Evolutionary conservation across 2,888 invertebrate genomes (phyloP).

Genomic region (Apeira syringaria): DNA sequence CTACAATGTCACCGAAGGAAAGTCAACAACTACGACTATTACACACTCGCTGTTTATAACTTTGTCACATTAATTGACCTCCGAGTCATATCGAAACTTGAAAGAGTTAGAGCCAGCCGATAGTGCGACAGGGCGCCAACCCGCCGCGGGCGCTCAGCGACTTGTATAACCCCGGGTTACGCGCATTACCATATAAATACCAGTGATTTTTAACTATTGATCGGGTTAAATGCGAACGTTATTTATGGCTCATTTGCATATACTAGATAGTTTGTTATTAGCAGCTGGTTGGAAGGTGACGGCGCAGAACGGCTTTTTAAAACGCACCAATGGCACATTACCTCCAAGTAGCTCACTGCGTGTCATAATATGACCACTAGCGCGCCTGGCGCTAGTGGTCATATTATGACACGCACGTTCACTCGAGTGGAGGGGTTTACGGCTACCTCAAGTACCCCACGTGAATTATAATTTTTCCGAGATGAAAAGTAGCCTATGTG

Average conservation of each 20-base stretch:
- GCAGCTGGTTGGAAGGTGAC: constrained; percentile 44
- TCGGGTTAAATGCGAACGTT: constrained; percentile 56
- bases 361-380: too few species aligned
- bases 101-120: neutral
- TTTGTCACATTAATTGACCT: neutral
- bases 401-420: too few species aligned
- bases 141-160: neutral
- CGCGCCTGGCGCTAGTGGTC: too few species aligned
- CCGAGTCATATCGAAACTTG: too few species aligned
- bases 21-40: constrained; percentile 23
- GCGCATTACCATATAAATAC: constrained; percentile 75
- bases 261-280: constrained; percentile 36
- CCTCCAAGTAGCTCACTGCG: too few species aligned
- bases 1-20: constrained; percentile 61
- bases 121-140: constrained; percentile 2
- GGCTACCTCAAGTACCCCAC: too few species aligned
- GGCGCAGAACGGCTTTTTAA: constrained; percentile 4
- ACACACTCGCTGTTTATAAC: neutral
- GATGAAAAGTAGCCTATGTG: too few species aligned
- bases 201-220: constrained; percentile 74
- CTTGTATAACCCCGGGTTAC: constrained; percentile 55
- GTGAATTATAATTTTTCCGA: too few species aligned
- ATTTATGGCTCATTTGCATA: constrained; percentile 45
- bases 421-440: too few species aligned
- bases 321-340: too few species aligned